Evolutionary conservation across 2,888 invertebrate species (phyloP).

Genomic region (Sinotaia quadrata): DNA sequence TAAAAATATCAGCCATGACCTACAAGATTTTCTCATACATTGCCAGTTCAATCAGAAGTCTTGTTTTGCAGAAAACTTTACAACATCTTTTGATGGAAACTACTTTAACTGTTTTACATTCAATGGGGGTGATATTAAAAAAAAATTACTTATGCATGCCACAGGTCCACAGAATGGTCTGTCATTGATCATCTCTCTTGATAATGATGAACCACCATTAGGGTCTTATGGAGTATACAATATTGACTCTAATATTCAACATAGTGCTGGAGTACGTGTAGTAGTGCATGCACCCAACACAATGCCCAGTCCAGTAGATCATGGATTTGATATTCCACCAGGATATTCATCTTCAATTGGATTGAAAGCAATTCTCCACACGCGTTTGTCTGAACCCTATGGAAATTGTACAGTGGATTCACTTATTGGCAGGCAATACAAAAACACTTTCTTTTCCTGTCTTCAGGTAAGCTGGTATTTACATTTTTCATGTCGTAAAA

Average conservation of each 20-base stretch:
- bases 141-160: constrained; percentile 58
- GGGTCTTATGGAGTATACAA: constrained; percentile 62
- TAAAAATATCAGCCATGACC: constrained; percentile 55
- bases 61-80: constrained; percentile 58
- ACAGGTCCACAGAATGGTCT: constrained; percentile 67
- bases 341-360: constrained; percentile 67
- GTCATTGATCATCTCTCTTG: constrained; percentile 65
- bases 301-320: constrained; percentile 66
- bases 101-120: constrained; percentile 69
- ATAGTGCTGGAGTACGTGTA: constrained; percentile 65
- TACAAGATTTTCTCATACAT: constrained; percentile 59
- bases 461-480: constrained; percentile 43
- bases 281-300: constrained; percentile 67
- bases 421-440: constrained; percentile 46
- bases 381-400: constrained; percentile 55
- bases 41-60: constrained; percentile 59
- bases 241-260: constrained; percentile 60
- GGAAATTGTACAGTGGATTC: constrained; percentile 63
- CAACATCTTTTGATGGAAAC: constrained; percentile 60
- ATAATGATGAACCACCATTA: constrained; percentile 62
- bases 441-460: constrained; percentile 64
- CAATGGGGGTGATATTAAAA: constrained; percentile 53
- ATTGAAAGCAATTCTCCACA: constrained; percentile 58
- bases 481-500: too few relatives aligned
- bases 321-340: constrained; percentile 67